Conservation (phyloP, 2,888 invertebrate genomes). For the Drosophila sordidapex region DNA sequence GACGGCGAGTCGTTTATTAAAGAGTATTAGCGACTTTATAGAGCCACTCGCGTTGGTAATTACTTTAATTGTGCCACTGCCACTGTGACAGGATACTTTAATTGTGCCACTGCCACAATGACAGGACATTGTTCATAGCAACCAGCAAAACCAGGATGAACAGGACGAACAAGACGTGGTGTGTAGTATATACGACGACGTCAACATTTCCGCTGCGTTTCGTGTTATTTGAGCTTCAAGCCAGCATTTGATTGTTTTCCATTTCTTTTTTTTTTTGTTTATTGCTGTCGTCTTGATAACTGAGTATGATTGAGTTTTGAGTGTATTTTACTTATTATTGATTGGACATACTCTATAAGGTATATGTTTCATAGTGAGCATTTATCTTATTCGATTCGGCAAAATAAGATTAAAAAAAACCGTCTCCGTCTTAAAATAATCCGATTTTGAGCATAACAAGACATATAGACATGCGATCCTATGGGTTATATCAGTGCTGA, state of each 20-base stretch:
- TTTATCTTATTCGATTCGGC: not conserved
- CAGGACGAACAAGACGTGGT: not conserved
- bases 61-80: slow-evolving; percentile 63
- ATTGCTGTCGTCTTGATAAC: slow-evolving; percentile 1
- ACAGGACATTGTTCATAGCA: slow-evolving; percentile 19
- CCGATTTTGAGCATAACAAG: no score
- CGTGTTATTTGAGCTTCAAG: slow-evolving; percentile 26
- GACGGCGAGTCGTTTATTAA: slow-evolving; percentile 55
- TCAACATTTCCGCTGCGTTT: slow-evolving; percentile 25
- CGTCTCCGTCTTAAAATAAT: fast-evolving
- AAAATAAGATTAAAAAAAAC: not conserved
- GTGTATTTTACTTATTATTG: slow-evolving; percentile 14
- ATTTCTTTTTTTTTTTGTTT: not conserved
- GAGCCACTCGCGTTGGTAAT: slow-evolving; percentile 56
- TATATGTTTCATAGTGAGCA: not conserved
- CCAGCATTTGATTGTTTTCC: slow-evolving; percentile 34
- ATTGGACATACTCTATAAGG: not conserved
- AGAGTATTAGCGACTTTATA: slow-evolving; percentile 59
- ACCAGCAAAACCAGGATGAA: slow-evolving; percentile 11
- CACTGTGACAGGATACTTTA: slow-evolving; percentile 50
- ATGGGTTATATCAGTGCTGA: no score
- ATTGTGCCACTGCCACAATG: slow-evolving; percentile 48
- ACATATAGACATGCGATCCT: no score
- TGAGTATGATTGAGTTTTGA: slow-evolving; percentile 7
- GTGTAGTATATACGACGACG: slow-evolving; percentile 13